Percentiles rank a stretch among this genome's conserved stretches.
Conservation (phyloP, 2,797 vertebrate species). For the Phalanger gymnotis region DNA sequence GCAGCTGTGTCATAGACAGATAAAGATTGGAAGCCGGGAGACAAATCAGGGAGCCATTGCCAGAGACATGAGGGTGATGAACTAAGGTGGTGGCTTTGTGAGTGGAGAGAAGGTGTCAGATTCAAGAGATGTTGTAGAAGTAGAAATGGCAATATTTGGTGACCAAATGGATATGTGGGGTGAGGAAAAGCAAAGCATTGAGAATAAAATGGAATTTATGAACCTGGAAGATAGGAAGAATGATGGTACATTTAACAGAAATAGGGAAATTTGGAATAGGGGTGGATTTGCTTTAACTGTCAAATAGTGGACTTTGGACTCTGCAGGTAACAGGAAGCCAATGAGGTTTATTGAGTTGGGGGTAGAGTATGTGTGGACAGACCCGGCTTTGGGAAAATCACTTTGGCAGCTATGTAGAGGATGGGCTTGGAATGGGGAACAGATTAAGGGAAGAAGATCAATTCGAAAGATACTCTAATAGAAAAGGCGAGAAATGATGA, state of each 20-base stretch:
- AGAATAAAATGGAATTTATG: neutral
- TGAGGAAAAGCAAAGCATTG: neutral
- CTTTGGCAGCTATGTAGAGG: neutral
- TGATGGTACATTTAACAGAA: neutral
- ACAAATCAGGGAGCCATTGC: neutral
- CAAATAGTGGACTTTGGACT: neutral
- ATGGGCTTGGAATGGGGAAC: neutral
- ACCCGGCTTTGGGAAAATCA: neutral
- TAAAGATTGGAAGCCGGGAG: neutral
- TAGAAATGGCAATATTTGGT: neutral
- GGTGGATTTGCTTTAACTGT: neutral
- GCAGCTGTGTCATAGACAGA: neutral
- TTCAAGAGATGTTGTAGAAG: neutral
- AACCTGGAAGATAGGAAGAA: neutral
- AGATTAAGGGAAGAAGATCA: neutral
- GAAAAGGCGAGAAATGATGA: neutral
- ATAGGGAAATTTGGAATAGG: neutral
- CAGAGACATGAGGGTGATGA: neutral
- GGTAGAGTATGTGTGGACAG: neutral
- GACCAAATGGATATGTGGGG: neutral
- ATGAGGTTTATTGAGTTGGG: neutral
- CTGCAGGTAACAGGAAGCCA: neutral
- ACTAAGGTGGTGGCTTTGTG: neutral
- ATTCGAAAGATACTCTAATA: neutral
- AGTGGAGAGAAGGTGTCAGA: neutral